These are phyloP conservation scores for Malacosoma neustria DNA, from an alignment of 2,888 invertebrate species.

Conservation along the genomic window DNA sequence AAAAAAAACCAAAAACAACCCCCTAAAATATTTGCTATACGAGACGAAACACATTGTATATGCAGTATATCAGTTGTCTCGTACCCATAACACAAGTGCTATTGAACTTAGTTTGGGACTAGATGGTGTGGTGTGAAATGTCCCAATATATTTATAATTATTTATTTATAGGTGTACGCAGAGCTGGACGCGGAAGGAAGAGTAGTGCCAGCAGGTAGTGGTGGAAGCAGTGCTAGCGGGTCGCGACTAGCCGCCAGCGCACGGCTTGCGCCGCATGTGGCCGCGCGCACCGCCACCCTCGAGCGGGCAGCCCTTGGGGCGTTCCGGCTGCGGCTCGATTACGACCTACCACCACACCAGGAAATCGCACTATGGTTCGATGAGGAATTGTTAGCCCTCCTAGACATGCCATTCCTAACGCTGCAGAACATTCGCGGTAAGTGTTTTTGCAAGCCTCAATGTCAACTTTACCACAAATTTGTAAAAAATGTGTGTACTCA, in stretches of 20 bases:
- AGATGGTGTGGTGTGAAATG: no score
- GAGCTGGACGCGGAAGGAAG: conserved; percentile 30
- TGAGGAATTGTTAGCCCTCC: conserved; percentile 78
- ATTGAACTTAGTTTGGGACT: no score
- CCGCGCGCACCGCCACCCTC: conserved; percentile 30
- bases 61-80: no score
- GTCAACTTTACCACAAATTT: no score
- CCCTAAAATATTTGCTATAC: no score
- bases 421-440: conserved; percentile 88
- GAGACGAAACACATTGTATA: no score
- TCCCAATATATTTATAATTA: neutral
- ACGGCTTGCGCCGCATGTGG: conserved; percentile 16
- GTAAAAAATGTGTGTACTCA: no score
- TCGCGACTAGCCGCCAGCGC: conserved; percentile 12
- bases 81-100: no score
- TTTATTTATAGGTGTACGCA: conserved; percentile 28
- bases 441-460: no score
- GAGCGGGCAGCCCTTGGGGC: conserved; percentile 9
- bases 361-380: conserved; percentile 90
- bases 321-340: conserved; percentile 41
- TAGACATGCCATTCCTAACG: conserved; percentile 81
- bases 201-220: conserved; percentile 16
- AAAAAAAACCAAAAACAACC: no score
- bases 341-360: conserved; percentile 73
- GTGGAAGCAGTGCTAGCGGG: conserved; percentile 22